phyloP scores from a whole-genome alignment of 2,113 vertebrate species.

The Chrysemys picta region DNA sequence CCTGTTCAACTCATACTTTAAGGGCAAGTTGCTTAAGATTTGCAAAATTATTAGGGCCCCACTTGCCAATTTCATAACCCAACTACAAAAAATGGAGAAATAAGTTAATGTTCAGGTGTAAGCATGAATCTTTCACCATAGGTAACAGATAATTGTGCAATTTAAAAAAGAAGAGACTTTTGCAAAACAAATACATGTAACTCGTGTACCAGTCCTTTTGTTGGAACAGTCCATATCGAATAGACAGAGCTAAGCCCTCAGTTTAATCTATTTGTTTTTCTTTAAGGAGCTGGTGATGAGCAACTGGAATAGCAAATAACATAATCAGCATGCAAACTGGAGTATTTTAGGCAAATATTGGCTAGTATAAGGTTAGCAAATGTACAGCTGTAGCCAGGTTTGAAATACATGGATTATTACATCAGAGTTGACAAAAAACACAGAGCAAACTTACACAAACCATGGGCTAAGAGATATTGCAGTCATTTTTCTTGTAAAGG shows the following conservation, averaged over 20 bases:
- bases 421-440: neutral
- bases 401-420: slow-evolving; percentile 1
- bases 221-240: neutral
- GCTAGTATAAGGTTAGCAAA: neutral
- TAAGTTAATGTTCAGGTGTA: neutral
- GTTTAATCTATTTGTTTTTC: neutral
- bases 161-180: neutral
- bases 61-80: neutral
- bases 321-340: neutral
- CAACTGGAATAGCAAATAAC: neutral
- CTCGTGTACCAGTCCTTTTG: neutral
- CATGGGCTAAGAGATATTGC: neutral
- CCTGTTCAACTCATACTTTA: neutral
- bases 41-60: neutral
- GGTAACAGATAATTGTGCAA: neutral
- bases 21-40: neutral
- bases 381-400: neutral
- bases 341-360: slow-evolving; percentile 1
- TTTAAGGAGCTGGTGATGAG: neutral
- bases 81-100: neutral
- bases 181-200: neutral
- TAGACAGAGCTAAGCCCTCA: neutral
- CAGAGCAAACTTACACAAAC: neutral
- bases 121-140: neutral
- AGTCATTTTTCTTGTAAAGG: neutral